phyloP scores from a whole-genome alignment of 2,113 vertebrate species.

The Parotia lawesii region DNA sequence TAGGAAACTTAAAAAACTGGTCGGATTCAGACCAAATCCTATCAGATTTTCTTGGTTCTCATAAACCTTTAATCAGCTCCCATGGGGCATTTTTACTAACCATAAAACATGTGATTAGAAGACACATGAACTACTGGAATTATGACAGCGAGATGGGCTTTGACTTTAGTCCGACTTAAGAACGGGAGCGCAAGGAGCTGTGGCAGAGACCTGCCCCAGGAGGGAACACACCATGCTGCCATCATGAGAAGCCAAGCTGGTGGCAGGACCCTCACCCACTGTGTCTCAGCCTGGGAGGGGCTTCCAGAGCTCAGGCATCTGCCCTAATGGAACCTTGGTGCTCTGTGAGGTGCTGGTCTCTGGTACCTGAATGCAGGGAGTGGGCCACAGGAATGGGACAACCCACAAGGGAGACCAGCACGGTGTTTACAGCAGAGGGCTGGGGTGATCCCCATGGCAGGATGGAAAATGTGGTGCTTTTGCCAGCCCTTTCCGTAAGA shows the following conservation, averaged over 20 bases:
- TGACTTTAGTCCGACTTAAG: neutral
- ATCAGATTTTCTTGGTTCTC: slow-evolving; percentile 80
- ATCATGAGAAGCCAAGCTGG: accelerated
- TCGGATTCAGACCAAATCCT: slow-evolving; percentile 78
- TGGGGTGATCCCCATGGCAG: neutral
- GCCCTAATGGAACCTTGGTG: accelerated
- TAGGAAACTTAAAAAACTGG: slow-evolving; percentile 79
- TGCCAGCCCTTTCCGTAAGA: accelerated
- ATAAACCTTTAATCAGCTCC: slow-evolving; percentile 80
- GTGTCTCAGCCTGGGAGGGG: accelerated
- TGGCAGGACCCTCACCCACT: accelerated
- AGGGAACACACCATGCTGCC: neutral
- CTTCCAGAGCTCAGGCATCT: neutral
- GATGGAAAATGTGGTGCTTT: accelerated
- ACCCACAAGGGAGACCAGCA: neutral
- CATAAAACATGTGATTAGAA: slow-evolving; percentile 63
- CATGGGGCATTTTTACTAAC: slow-evolving; percentile 55
- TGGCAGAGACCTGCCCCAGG: accelerated
- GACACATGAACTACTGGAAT: slow-evolving; percentile 23
- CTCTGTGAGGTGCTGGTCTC: accelerated
- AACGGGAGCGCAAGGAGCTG: neutral
- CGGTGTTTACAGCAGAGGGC: neutral
- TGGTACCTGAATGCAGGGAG: accelerated
- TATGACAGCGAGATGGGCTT: slow-evolving; percentile 35
- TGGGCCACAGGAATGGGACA: accelerated